Base-by-base conservation (phyloP, 1,140 invertebrate genomes). In the Leptinotarsa texana region DNA sequence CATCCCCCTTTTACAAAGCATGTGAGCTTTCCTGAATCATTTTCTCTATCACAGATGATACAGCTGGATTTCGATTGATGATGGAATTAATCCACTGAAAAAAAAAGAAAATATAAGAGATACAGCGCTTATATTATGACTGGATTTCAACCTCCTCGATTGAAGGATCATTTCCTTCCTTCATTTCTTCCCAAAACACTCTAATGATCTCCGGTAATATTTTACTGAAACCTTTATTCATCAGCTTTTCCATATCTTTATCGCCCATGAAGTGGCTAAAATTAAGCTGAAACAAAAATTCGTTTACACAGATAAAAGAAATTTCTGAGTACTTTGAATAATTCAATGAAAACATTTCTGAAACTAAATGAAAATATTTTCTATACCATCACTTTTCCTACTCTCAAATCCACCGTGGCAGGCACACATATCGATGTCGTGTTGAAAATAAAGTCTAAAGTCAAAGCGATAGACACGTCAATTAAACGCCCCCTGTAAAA, bases 221-320 rank as follows among this genome's bases (percentile, higher is more conserved):
- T n/a, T 33, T n/a, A 42, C 13, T 49, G 63, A 33, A 69, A 8
- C 15, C 42, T 65, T 77, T 69, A 51, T 22, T 63, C 15, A 63
- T 63, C 65, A 27, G 69, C 71, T 73, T 62, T 63, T 69, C 15
- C 69, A 66, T 72, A 71, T 51, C 62, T 80, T 81, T 72, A 21
- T 69, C 67, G 13, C 17, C 27, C 67, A 69, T 69, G 18, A 69
- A 69, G 33, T 48, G 17, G 18, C 6, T 33, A 8, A 69, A 69
- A 15, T 69, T 17, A 13, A 69, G 17, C 67, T 69, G 18, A n/a
- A 49, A 33, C 17, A 47, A 66, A 8, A 66, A 17, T 27, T 1
- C 5, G 17, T 1, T 15, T 27, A 13, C 1, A 3, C 3, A 18
- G 63, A 65, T 15, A 65, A n/a, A 21, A 65, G 0, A 13, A 22